These are phyloP conservation scores for Pantherophis alleghaniensis DNA, from an alignment of 2,797 vertebrate genomes.

Conservation along the genomic window DNA sequence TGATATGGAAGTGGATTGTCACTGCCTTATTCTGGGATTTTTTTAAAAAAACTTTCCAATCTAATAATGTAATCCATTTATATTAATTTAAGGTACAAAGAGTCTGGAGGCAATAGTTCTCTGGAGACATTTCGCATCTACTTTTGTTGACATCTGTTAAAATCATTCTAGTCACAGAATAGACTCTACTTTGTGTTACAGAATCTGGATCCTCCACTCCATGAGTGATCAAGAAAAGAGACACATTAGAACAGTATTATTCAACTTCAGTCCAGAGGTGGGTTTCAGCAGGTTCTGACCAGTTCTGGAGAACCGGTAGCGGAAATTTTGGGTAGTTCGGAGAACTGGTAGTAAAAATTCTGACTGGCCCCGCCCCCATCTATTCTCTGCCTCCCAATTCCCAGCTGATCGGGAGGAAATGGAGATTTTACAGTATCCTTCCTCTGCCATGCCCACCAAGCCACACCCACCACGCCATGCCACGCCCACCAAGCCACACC, in stretches of 20 bases:
- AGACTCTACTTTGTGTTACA: not conserved
- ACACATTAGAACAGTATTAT: not conserved
- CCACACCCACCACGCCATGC: no score
- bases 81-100: not conserved
- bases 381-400: no score
- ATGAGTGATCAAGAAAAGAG: not conserved
- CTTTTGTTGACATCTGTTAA: not conserved
- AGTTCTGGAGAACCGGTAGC: no score
- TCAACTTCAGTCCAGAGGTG: not conserved
- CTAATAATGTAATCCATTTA: not conserved
- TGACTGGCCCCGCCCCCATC: no score
- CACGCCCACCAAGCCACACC: no score
- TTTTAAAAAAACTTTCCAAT: not conserved
- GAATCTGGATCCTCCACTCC: not conserved
- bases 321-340: no score
- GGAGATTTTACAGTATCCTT: no score
- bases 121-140: not conserved
- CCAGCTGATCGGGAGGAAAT: no score
- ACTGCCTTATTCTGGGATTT: not conserved
- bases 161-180: not conserved
- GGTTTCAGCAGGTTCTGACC: no score
- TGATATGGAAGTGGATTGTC: not conserved
- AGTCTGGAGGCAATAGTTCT: not conserved
- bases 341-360: no score
- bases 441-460: no score